Evolutionary conservation across 2,797 vertebrate genomes (phyloP).

Genomic region (Sebastes diaconus): DNA sequence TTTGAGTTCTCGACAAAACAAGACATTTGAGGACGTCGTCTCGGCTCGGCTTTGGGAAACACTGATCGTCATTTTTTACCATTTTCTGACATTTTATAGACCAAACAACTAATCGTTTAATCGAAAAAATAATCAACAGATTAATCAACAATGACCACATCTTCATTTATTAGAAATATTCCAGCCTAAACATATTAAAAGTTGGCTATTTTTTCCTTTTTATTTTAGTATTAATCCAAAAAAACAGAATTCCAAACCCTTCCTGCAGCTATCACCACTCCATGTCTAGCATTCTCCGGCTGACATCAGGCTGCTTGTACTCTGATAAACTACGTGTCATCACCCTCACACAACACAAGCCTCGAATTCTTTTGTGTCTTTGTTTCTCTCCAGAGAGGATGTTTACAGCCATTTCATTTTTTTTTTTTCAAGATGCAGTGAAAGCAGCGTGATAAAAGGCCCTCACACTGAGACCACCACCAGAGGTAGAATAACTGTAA

Average conservation of each 20-base stretch:
- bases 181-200: not conserved
- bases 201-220: not conserved
- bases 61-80: no score
- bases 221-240: not conserved
- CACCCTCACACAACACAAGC: slow-evolving; percentile 53
- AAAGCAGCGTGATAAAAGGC: slow-evolving; percentile 70
- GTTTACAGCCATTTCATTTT: slow-evolving; percentile 71
- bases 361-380: slow-evolving; percentile 48
- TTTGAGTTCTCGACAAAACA: no score
- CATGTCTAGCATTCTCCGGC: not conserved
- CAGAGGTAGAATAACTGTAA: slow-evolving; percentile 63
- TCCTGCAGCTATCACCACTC: not conserved
- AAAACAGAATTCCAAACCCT: not conserved
- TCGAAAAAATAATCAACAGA: no score
- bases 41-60: no score
- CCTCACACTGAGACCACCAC: slow-evolving; percentile 68
- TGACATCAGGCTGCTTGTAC: slow-evolving; percentile 39
- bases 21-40: no score
- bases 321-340: slow-evolving; percentile 56
- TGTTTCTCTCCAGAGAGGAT: slow-evolving; percentile 55
- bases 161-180: not conserved
- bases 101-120: no score
- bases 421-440: slow-evolving; percentile 58
- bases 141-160: not conserved
- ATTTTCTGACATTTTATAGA: no score